These are phyloP conservation scores for Alethe castanea DNA, from an alignment of 2,113 vertebrate genomes.

Conservation along the genomic window DNA sequence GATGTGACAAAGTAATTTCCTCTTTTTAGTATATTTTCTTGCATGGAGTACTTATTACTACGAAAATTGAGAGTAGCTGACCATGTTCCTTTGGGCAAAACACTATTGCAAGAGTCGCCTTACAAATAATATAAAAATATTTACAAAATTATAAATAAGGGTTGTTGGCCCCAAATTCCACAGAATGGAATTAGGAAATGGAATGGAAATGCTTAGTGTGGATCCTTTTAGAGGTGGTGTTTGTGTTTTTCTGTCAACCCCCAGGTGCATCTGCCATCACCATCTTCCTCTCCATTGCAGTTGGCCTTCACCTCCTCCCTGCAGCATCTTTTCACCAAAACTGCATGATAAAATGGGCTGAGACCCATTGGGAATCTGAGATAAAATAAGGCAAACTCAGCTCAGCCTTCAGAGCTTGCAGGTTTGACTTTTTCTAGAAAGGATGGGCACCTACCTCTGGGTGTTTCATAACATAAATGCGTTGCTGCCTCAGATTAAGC, in stretches of 20 bases:
- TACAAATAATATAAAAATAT: neutral
- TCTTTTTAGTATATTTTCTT: neutral
- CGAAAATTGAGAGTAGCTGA: neutral
- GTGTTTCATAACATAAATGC: neutral
- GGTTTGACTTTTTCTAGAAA: neutral
- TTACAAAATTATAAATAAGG: neutral
- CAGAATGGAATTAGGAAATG: neutral
- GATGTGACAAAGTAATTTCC: neutral
- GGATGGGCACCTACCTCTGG: neutral
- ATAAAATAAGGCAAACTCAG: neutral
- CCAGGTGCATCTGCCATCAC: neutral
- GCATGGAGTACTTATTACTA: neutral
- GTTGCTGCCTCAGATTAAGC: neutral
- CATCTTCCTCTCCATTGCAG: neutral
- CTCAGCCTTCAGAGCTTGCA: neutral
- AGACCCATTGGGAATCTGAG: fast-evolving
- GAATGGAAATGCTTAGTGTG: neutral
- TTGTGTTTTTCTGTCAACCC: neutral
- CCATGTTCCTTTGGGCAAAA: neutral
- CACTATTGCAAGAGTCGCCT: no score
- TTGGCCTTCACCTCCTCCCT: neutral
- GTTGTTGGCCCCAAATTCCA: neutral
- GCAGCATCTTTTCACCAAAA: neutral
- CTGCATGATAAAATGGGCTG: fast-evolving
- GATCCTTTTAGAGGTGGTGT: neutral